Evolutionary conservation across 1,140 invertebrate genomes (phyloP).

Genomic region (Diprion similis): DNA sequence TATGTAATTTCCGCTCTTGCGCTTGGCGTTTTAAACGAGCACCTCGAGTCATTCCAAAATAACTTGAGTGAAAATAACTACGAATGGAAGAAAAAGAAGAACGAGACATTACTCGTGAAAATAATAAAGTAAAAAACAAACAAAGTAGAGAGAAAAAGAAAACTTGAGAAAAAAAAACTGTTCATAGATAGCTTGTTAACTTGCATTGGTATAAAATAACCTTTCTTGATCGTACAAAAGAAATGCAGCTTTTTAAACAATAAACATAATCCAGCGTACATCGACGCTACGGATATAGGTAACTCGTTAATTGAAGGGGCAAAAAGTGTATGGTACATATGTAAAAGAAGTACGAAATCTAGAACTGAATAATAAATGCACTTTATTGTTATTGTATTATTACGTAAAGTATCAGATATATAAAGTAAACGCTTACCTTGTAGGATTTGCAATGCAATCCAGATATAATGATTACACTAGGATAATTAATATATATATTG

Average conservation of each 20-base stretch:
- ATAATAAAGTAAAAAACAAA: background rate
- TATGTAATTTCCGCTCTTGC: conserved; percentile 1
- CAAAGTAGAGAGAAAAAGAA: background rate
- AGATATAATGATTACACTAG: conserved; percentile 23
- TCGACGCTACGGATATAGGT: background rate
- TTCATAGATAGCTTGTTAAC: background rate
- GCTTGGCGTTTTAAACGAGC: background rate
- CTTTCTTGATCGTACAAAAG: conserved; percentile 3
- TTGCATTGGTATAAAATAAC: conserved; percentile 5
- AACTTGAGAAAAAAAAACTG: background rate
- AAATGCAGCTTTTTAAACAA: background rate
- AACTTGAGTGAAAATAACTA: background rate
- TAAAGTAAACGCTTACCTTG: conserved; percentile 26
- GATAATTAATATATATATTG: conserved; percentile 19
- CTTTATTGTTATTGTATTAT: conserved; percentile 30
- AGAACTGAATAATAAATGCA: conserved; percentile 19
- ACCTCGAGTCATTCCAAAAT: conserved; percentile 4
- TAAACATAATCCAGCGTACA: conserved; percentile 1
- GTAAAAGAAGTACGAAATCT: conserved; percentile 1
- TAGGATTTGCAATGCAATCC: conserved; percentile 34
- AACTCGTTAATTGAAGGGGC: background rate
- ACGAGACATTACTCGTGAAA: background rate
- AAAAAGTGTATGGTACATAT: background rate
- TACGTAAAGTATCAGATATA: conserved; percentile 28
- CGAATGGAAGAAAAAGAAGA: too few relatives aligned